phyloP scores from a whole-genome alignment of 2,113 vertebrate species.

The Zosterops hypoxanthus region DNA sequence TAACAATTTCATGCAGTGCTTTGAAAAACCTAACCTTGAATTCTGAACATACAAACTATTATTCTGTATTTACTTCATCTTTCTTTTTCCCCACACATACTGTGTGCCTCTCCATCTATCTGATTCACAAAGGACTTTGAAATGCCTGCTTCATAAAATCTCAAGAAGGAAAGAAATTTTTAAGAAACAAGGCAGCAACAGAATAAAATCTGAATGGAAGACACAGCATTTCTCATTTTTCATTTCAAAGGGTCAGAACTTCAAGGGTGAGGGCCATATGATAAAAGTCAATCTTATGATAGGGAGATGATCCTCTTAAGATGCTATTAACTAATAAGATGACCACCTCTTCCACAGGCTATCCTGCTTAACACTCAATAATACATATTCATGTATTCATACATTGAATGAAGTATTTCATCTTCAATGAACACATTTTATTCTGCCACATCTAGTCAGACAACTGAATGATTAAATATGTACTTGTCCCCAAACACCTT shows the following conservation, averaged over 20 bases:
- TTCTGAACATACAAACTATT: neutral
- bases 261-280: neutral
- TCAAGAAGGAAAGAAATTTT: neutral
- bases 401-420: too few species aligned
- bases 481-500: neutral
- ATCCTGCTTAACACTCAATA: neutral
- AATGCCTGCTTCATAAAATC: neutral
- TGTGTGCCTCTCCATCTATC: neutral
- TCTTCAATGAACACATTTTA: neutral
- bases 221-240: neutral
- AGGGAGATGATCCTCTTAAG: neutral
- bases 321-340: neutral
- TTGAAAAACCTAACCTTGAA: neutral
- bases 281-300: neutral
- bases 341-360: neutral
- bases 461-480: conserved; percentile 9
- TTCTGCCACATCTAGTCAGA: neutral
- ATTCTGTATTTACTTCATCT: neutral
- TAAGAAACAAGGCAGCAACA: neutral
- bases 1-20: neutral
- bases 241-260: neutral
- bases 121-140: neutral
- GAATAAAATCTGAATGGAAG: neutral
- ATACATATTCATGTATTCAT: too few species aligned
- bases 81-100: neutral